A percentile compares a stretch with the other conserved stretches of the same genome.
Evolutionary conservation across 2,888 invertebrate species (phyloP).

Genomic region (Mayetiola destructor): DNA sequence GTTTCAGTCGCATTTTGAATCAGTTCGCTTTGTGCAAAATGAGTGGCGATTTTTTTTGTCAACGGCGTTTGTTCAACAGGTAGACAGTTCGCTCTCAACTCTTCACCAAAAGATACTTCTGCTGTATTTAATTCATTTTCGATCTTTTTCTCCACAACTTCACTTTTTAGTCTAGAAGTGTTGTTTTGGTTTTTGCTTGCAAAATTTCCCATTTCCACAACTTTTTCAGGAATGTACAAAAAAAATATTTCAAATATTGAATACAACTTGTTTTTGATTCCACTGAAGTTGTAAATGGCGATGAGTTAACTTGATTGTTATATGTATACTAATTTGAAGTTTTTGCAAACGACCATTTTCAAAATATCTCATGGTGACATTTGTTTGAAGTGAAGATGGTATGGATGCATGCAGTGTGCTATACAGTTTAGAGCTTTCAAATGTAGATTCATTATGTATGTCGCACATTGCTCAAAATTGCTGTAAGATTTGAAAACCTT

Average conservation of each 20-base stretch:
- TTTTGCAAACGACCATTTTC: slow-evolving; percentile 2
- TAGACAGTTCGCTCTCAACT: too few species aligned
- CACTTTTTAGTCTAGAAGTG: too few species aligned
- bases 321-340: background rate
- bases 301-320: too few species aligned
- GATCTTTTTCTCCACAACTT: too few species aligned
- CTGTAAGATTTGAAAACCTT: background rate
- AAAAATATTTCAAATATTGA: background rate
- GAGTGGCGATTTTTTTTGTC: background rate
- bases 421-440: background rate
- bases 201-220: slow-evolving; percentile 1
- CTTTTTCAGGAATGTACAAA: too few species aligned
- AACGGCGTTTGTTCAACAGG: background rate
- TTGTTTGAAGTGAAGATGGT: background rate
- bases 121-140: too few species aligned
- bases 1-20: slow-evolving; percentile 1
- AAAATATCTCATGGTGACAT: background rate
- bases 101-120: too few species aligned
- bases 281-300: too few species aligned
- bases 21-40: background rate
- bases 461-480: too few species aligned
- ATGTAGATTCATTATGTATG: too few species aligned
- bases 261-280: too few species aligned
- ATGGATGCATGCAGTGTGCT: background rate
- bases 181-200: background rate